phyloP scores from a whole-genome alignment of 2,888 invertebrate species.

The Shargacucullia verbasci region DNA sequence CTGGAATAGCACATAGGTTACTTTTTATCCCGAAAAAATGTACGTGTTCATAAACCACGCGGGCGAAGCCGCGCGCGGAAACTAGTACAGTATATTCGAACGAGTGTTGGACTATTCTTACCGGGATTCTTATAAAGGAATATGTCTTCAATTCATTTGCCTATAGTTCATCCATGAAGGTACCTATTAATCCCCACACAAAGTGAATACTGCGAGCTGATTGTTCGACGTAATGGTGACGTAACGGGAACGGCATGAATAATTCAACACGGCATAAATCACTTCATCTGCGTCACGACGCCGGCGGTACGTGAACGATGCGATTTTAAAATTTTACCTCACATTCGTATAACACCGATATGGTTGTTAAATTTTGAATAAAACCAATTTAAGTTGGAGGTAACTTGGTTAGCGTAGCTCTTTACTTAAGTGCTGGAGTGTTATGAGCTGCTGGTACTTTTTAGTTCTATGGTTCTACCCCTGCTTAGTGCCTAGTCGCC shows the following conservation, averaged over 20 bases:
- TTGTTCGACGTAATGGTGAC: slow-evolving; percentile 45
- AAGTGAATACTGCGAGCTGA: slow-evolving; percentile 50
- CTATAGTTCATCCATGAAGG: slow-evolving; percentile 19
- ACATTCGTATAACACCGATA: slow-evolving; percentile 20
- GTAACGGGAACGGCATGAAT: slow-evolving; percentile 51
- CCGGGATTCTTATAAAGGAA: too few relatives aligned
- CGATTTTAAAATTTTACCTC: slow-evolving; percentile 44
- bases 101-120: too few relatives aligned
- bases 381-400: not conserved
- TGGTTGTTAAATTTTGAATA: slow-evolving; percentile 16
- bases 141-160: slow-evolving; percentile 3
- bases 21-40: too few relatives aligned
- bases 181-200: slow-evolving; percentile 21
- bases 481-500: too few relatives aligned
- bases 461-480: too few relatives aligned
- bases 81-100: too few relatives aligned
- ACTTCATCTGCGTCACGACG: slow-evolving; percentile 49
- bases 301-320: slow-evolving; percentile 25
- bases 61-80: too few relatives aligned
- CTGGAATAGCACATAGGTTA: too few relatives aligned
- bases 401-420: not conserved
- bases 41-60: too few relatives aligned
- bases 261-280: slow-evolving; percentile 54
- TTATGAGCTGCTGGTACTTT: not conserved
- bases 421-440: not conserved